Percentiles rank a stretch among this genome's conserved stretches.
Evolutionary conservation across 2,113 vertebrate genomes (phyloP).

Genomic region (Synodontis membranacea): DNA sequence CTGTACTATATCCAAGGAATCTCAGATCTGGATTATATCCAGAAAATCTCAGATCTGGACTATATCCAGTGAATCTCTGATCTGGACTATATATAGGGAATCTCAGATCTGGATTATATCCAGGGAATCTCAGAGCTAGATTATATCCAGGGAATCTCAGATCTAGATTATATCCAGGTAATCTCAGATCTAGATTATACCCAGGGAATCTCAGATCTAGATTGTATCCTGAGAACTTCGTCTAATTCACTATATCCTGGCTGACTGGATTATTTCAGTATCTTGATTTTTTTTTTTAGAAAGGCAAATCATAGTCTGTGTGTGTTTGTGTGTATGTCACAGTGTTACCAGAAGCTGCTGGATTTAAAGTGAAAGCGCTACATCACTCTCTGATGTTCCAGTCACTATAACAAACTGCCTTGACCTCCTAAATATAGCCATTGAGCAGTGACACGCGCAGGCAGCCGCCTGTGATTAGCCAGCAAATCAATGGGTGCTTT

Average conservation of each 20-base stretch:
- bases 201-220: neutral
- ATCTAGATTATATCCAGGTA: neutral
- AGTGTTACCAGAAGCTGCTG: neutral
- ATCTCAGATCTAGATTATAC: neutral
- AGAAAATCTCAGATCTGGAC: neutral
- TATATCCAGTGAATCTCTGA: neutral
- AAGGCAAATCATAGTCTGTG: neutral
- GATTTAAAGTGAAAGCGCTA: neutral
- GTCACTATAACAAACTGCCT: slow-evolving; percentile 33
- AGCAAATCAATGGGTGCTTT: slow-evolving; percentile 70
- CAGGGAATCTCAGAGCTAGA: neutral
- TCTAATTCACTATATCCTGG: neutral
- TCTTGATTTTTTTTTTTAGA: neutral
- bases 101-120: neutral
- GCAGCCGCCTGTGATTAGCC: slow-evolving; percentile 68
- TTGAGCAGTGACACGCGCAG: slow-evolving; percentile 59
- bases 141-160: neutral
- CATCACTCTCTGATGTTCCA: slow-evolving; percentile 21
- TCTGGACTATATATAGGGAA: neutral
- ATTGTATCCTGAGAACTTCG: neutral
- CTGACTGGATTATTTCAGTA: neutral
- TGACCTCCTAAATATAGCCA: slow-evolving; percentile 50
- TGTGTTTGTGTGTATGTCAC: neutral
- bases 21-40: neutral
- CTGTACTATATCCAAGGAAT: neutral